phyloP scores from a whole-genome alignment of 2,113 vertebrate genomes.

The Burhinus bistriatus region DNA sequence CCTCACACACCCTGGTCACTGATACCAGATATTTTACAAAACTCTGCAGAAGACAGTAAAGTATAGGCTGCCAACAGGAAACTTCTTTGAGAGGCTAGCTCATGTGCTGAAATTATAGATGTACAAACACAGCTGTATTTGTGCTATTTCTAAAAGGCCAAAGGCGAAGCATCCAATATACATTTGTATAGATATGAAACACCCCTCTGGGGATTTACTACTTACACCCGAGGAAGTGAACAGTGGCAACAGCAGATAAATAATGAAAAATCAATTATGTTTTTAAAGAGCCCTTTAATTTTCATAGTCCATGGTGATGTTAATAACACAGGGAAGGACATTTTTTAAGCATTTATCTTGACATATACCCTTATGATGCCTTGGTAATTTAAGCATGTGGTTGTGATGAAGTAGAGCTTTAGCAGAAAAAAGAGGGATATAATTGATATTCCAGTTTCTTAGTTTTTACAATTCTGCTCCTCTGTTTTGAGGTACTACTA shows the following conservation, averaged over 20 bases:
- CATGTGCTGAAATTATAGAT: background rate
- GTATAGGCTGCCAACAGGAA: background rate
- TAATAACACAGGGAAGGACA: background rate
- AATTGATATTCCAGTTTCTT: background rate
- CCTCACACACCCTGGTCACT: background rate
- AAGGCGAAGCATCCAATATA: background rate
- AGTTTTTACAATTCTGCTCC: background rate
- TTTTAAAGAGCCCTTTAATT: slow-evolving; percentile 9
- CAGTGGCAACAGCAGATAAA: background rate
- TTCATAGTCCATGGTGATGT: background rate
- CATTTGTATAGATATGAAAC: background rate
- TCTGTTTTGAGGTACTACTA: background rate
- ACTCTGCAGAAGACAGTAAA: background rate
- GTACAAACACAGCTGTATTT: background rate
- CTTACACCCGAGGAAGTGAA: background rate
- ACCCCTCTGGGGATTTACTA: background rate
- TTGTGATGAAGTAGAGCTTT: background rate
- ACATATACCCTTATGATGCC: background rate
- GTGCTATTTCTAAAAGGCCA: background rate
- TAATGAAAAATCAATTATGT: background rate
- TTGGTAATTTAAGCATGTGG: background rate
- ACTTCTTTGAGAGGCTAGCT: background rate
- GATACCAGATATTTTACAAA: background rate
- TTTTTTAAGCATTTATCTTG: slow-evolving; percentile 10
- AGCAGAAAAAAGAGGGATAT: background rate